These are phyloP conservation scores for Cyrtodaria siliqua DNA, from an alignment of 2,888 invertebrate species.

Conservation along the genomic window DNA sequence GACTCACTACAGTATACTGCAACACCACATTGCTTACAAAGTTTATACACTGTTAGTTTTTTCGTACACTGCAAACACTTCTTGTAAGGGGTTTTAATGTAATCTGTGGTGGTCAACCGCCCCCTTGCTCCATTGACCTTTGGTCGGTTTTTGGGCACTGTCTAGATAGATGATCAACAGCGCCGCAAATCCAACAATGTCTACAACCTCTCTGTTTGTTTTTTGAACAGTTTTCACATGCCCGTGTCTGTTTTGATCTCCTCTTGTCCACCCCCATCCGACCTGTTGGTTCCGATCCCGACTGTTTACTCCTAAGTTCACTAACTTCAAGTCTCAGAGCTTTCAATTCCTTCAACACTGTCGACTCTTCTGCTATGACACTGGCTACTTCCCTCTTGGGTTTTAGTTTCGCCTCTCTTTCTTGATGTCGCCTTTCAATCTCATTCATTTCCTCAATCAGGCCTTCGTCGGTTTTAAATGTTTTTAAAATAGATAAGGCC, in stretches of 20 bases:
- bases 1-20: constrained; percentile 11
- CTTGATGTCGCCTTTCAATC: neutral
- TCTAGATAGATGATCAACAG: neutral
- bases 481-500: neutral
- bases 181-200: constrained; percentile 28
- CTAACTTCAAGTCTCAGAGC: too few relatives aligned
- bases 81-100: too few relatives aligned
- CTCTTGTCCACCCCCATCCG: too few relatives aligned
- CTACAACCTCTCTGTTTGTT: too few relatives aligned
- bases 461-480: constrained; percentile 3
- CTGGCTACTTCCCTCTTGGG: neutral
- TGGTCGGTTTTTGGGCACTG: neutral
- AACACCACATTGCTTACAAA: neutral
- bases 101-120: neutral
- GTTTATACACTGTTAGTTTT: neutral
- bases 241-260: too few relatives aligned
- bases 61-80: too few relatives aligned
- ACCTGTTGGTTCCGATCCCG: too few relatives aligned
- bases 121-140: neutral
- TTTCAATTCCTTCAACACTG: neutral
- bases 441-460: neutral
- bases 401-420: neutral
- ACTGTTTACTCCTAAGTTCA: too few relatives aligned
- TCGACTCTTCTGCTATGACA: neutral
- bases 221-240: too few relatives aligned